These are phyloP conservation scores for Megaceryle torquata DNA, from an alignment of 2,113 vertebrate species.

Conservation along the genomic window DNA sequence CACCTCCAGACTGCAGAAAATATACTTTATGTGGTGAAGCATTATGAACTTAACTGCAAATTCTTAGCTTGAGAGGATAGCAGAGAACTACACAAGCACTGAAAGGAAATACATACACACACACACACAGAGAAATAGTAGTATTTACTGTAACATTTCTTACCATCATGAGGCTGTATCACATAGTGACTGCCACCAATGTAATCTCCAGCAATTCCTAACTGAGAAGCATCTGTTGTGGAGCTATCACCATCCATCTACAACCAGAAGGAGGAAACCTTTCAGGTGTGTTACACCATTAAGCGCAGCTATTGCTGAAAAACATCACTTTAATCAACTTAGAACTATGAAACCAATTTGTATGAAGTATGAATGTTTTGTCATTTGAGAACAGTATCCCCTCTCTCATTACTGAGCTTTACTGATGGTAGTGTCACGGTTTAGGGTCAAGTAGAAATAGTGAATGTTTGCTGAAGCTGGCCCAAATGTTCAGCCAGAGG, in stretches of 20 bases:
- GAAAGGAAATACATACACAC: neutral
- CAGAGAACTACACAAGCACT: neutral
- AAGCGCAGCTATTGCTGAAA: neutral
- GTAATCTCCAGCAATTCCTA: constrained; percentile 94
- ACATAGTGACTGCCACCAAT: constrained; percentile 93
- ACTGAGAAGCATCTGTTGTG: constrained; percentile 94
- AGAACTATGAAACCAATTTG: neutral
- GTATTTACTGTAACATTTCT: constrained; percentile 31
- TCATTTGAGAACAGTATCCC: neutral
- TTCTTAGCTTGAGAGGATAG: neutral
- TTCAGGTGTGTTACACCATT: neutral
- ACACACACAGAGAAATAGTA: neutral
- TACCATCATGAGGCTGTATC: constrained; percentile 94
- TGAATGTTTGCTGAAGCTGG: neutral
- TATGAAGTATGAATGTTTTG: neutral
- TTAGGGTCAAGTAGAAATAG: neutral
- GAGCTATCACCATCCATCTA: constrained; percentile 97
- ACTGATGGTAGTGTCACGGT: neutral
- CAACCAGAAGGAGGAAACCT: neutral
- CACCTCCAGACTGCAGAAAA: neutral
- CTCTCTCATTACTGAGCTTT: neutral
- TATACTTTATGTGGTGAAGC: neutral
- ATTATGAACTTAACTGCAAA: neutral
- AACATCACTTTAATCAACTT: neutral
- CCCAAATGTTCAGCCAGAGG: neutral